These are phyloP conservation scores for Druon quercuslanigerum DNA, from an alignment of 1,140 invertebrate genomes.

Conservation along the genomic window DNA sequence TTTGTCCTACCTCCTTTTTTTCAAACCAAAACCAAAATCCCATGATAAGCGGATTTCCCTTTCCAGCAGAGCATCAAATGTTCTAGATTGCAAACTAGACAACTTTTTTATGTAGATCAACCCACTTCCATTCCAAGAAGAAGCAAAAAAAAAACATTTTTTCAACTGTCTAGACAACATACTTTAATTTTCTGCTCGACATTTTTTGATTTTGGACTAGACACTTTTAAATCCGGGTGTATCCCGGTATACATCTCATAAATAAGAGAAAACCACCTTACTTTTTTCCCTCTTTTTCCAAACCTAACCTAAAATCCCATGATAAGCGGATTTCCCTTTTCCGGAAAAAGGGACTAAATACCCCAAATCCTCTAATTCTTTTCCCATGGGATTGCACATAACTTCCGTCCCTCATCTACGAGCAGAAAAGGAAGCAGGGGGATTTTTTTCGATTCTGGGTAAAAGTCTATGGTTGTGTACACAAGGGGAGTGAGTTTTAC, in stretches of 20 bases:
- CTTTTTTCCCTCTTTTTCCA: neutral
- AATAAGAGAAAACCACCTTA: neutral
- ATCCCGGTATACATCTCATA: neutral
- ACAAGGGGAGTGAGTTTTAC: slow-evolving; percentile 13
- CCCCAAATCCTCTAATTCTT: slow-evolving; percentile 34
- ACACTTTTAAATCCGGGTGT: no score
- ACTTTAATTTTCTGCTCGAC: no score
- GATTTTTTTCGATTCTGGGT: slow-evolving; percentile 16
- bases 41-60: neutral
- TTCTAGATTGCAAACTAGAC: no score
- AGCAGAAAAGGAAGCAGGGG: neutral
- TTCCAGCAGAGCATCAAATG: no score
- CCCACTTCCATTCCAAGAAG: no score
- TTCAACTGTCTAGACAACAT: no score
- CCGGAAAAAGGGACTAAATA: slow-evolving; percentile 14
- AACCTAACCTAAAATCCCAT: slow-evolving; percentile 27
- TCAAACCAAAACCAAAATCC: slow-evolving; percentile 19
- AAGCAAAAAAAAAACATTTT: no score
- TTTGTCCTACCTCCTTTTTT: neutral
- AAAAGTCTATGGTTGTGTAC: neutral
- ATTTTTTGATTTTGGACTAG: no score
- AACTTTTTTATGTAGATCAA: no score
- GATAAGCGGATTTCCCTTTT: slow-evolving; percentile 57
- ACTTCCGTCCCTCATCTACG: slow-evolving; percentile 9
- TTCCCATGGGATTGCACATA: slow-evolving; percentile 10